Conservation (phyloP, 2,797 vertebrate species). For the Anabacerthia variegaticeps region DNA sequence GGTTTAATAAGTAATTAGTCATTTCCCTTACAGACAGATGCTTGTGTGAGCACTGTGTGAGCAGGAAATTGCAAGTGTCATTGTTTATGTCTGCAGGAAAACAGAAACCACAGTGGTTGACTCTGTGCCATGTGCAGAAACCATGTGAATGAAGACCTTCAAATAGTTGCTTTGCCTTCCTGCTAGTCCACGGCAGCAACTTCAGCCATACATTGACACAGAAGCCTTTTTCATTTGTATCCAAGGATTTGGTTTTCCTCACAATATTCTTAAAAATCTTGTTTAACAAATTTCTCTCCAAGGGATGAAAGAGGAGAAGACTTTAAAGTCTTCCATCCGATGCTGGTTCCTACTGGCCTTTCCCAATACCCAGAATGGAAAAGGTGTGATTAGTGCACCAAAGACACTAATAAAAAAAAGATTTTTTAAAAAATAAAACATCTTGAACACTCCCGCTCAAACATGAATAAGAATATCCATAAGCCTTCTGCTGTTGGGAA, state of each 20-base stretch:
- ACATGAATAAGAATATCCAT: not conserved
- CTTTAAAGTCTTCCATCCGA: not conserved
- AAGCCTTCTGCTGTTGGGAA: not conserved
- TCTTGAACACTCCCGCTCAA: not conserved
- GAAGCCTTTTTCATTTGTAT: not conserved
- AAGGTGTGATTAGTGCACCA: not conserved
- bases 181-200: not conserved
- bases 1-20: constrained; percentile 63
- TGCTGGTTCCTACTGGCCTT: not conserved
- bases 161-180: not conserved
- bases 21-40: not conserved
- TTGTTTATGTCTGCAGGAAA: constrained; percentile 78
- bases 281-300: not conserved
- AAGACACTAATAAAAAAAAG: too few relatives aligned
- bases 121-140: constrained; percentile 40
- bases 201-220: not conserved
- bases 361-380: not conserved
- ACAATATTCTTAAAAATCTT: not conserved
- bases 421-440: not conserved
- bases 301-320: not conserved
- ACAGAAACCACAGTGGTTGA: constrained; percentile 66
- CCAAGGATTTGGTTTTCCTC: not conserved
- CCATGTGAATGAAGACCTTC: not conserved
- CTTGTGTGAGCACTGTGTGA: constrained; percentile 36
- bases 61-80: constrained; percentile 80